A percentile compares a stretch with the other conserved stretches of the same genome.
These are phyloP conservation scores for Takifugu flavidus DNA, from an alignment of 2,113 vertebrate genomes.

Conservation along the genomic window DNA sequence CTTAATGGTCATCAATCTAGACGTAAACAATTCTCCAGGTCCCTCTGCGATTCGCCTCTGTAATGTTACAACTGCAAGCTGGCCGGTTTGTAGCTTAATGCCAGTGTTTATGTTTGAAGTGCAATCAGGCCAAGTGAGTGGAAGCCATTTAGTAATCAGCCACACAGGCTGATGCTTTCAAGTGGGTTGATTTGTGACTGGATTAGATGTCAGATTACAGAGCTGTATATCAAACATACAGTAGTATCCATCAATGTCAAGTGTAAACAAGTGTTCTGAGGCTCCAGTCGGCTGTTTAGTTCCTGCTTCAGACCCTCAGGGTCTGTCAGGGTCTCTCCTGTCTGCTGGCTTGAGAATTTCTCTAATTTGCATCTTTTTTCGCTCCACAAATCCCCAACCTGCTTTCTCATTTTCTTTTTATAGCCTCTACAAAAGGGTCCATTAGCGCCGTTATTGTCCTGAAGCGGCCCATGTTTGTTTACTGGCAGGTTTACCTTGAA, in stretches of 20 bases:
- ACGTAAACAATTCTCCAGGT: not conserved
- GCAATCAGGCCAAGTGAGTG: not conserved
- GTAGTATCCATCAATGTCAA: constrained; percentile 3
- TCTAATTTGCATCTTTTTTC: constrained; percentile 40
- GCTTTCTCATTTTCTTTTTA: constrained; percentile 24
- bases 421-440: constrained; percentile 16
- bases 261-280: constrained; percentile 25
- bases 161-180: not conserved
- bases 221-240: no score
- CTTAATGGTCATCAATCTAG: not conserved
- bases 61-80: not conserved
- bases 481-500: no score
- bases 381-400: constrained; percentile 34
- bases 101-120: not conserved
- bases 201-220: constrained; percentile 12
- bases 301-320: constrained; percentile 45
- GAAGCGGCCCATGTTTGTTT: not conserved
- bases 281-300: constrained; percentile 20
- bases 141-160: not conserved
- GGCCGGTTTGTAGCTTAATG: not conserved
- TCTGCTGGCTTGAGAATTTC: constrained; percentile 22
- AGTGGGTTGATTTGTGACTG: not conserved
- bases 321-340: no score
- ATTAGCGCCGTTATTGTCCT: constrained; percentile 6
- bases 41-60: not conserved